Base-by-base conservation (phyloP, 2,888 invertebrate genomes). In the Chloromyia formosa region DNA sequence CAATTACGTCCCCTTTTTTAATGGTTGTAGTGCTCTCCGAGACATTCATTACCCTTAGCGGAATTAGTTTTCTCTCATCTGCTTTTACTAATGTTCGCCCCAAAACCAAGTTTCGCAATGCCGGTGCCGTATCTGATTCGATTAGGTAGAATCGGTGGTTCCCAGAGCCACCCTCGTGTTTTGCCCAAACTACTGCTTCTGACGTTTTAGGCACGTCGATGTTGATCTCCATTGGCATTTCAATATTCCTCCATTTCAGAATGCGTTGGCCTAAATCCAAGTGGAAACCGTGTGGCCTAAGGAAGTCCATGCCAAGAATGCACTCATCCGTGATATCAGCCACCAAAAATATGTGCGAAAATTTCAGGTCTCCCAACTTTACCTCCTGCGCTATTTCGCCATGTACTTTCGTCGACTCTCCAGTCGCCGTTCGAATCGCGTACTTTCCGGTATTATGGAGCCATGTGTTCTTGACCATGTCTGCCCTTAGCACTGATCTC, bases 251-350 rank as follows among this genome's bases (percentile, higher is more conserved):
- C 49, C 68, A 53, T 23, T 27, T 68, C 16, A 68, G 20, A 10
- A 68, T 45, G 1, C 69, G 54, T 35, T 2, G n/a, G 14, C 69
- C 27, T n/a, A 66, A 49, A 22, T 66, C 49, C 18, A 49, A 22
- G 1, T 27, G 10, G 3, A 45, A 22, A 1, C 22, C 66, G 22
- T 66, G 20, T 20, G 66, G 20, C 14, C 4, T n/a, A 9, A 66
- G 49, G 10, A 45, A 66, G 22, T 66, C 66, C 66, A 66, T 49
- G 7, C 66, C 66, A 1, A 66, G 49, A 7, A 66, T 66, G 49
- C 66, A 66, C 2, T 66, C 66, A 22, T 66, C 66, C 1, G 14
- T 66, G 22, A 66, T 49, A 22, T 66, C 18, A 1, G 66, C 66
- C 1, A 49, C 49, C 14, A 66, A 22, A 22, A 66, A 45, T n/a